Percentiles rank a stretch among this genome's conserved stretches.
Evolutionary conservation across 2,113 vertebrate genomes (phyloP).

Genomic region (Microtus oregoni): DNA sequence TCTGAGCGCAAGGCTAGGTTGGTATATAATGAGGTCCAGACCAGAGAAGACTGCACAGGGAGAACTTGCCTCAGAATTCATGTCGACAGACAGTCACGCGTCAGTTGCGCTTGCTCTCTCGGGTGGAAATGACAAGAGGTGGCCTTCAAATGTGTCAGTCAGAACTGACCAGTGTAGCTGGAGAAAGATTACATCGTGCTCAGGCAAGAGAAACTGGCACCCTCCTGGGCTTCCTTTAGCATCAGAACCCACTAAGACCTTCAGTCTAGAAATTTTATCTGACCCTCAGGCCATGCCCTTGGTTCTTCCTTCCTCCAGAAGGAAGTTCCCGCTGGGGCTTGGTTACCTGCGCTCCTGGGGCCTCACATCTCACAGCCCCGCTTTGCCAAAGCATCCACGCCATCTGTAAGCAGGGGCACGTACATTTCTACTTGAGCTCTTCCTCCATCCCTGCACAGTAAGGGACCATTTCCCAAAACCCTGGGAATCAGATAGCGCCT

Average conservation of each 20-base stretch:
- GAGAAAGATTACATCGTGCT: background rate
- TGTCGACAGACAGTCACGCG: background rate
- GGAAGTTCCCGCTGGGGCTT: background rate
- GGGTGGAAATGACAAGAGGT: background rate
- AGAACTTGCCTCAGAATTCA: background rate
- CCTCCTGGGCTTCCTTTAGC: background rate
- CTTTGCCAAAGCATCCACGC: background rate
- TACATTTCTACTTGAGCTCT: background rate
- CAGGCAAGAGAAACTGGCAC: background rate
- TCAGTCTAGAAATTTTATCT: background rate
- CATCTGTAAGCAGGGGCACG: background rate
- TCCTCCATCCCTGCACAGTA: background rate
- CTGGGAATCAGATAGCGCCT: background rate
- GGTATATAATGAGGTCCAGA: background rate
- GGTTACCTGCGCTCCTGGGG: background rate
- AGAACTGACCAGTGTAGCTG: background rate
- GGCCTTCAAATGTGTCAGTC: background rate
- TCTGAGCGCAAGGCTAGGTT: background rate
- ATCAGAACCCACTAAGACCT: accelerated
- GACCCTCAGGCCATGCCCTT: background rate
- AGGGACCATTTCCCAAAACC: background rate
- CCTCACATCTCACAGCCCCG: background rate
- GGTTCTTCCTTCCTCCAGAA: background rate
- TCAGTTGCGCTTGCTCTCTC: background rate
- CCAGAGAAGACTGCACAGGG: background rate